Percentiles rank a stretch among this genome's conserved stretches.
phyloP scores from a whole-genome alignment of 2,797 vertebrate genomes.

The Urosaurus nigricauda region DNA sequence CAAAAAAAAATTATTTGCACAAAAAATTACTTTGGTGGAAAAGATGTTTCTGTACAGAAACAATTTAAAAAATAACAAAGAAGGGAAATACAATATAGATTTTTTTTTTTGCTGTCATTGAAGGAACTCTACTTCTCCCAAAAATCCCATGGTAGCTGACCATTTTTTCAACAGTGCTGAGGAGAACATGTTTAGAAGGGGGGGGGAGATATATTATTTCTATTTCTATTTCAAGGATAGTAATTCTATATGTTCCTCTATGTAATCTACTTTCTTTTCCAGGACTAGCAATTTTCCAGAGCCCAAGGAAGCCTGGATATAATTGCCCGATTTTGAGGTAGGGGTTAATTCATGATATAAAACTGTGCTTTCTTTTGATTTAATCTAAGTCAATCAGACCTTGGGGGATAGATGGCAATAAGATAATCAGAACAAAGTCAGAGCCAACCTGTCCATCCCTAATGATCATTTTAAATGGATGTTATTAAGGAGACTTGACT shows the following conservation, averaged over 20 bases:
- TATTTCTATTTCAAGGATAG: not conserved
- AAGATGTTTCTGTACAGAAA: no score
- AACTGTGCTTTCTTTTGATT: constrained; percentile 24
- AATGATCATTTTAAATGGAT: constrained; percentile 43
- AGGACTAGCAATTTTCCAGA: not conserved
- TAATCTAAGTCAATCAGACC: constrained; percentile 42
- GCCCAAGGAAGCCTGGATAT: not conserved
- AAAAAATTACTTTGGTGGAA: no score
- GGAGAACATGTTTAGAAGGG: no score
- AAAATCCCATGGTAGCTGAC: no score
- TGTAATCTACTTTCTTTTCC: not conserved
- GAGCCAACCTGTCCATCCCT: constrained; percentile 32
- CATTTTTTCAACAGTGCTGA: no score
- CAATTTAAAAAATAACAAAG: no score
- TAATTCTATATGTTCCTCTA: not conserved
- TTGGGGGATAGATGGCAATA: constrained; percentile 11
- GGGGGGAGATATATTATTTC: no score
- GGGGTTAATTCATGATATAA: constrained; percentile 23
- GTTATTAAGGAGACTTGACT: constrained; percentile 47
- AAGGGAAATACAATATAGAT: no score
- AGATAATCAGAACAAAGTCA: constrained; percentile 51
- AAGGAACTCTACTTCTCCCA: no score
- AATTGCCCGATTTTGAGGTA: constrained; percentile 17
- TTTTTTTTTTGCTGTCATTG: no score
- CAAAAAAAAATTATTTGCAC: no score